Evolutionary conservation across 92 coral and sea anemone species (phyloP), one percentile per base, ranked within the genome.

Genomic region (Diadumene lineata): DNA sequence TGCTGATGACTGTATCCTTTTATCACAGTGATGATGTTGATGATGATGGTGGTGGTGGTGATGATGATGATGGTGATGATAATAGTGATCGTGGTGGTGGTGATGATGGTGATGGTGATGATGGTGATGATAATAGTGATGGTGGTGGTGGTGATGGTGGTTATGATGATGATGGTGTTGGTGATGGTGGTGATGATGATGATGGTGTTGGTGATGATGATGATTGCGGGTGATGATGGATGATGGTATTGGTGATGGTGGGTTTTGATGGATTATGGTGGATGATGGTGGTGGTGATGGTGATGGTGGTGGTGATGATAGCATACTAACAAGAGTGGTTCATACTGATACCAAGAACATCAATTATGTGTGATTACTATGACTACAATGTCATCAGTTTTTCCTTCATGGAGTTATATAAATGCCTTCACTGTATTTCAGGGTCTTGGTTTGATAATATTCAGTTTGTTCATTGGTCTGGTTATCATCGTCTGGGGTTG

Each of bases 401-500:
- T n/a, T n/a, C n/a, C n/a, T n/a, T n/a, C n/a, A n/a, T n/a, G n/a
- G n/a, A n/a, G n/a, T n/a, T n/a, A n/a, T n/a, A n/a, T n/a, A n/a
- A n/a, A n/a, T n/a, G n/a, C 48, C 48, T 53, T 53, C n/a, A 53
- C 60, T 53, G 60, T 53, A 15, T 6, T 34, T 23, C 62, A 94
- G 98, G 98, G 98, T 53, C 78, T 94, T 34, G 88, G 90, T 13
- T 85, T 94, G 23, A 82, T 92, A 21, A 75, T 88, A 8, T 82
- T 87, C 58, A 87, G 94, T 11, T 81, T 94, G 66, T 74, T 94
- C 28, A 83, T 94, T 24, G 93, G 94, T 38, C 88, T 94, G 97
- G 10, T 94, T 55, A 77, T 87, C 16, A 81, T 88, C 64, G 77
- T 94, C 26, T 89, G 96, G 93, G 79, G 93, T 31, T 84, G 86